Evolutionary conservation across 1,140 invertebrate species (phyloP), one percentile per base, ranked within the genome.

Genomic region (Drosophila tsacasi): DNA sequence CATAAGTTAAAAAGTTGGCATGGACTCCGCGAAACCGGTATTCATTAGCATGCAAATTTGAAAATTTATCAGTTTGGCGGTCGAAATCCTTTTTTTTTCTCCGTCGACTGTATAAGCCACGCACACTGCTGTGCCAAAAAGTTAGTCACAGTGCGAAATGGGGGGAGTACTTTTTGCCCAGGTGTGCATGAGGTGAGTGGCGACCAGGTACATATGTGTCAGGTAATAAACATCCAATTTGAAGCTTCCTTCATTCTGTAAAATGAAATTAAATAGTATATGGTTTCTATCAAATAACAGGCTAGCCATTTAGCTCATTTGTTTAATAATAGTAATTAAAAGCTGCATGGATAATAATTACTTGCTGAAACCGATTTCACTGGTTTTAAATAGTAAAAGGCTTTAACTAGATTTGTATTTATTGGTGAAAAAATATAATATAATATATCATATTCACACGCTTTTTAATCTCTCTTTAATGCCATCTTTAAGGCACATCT

Each of bases 11-110:
- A 75, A 73, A 68, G 64, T 76, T 62, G 47, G 39, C 46, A 47
- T 32, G 62, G 15, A 15, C 35, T 61, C 21, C 27, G 58, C 49
- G 44, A n/a, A 12, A 46, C 61, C 61, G 62, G 61, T 71, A 82
- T 85, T 83, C 76, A 83, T 83, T 83, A 85, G 79, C 76, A 85
- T 83, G 83, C 75, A 76, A 87, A 83, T 85, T 87, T 83, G 59
- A 76, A 85, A 85, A 87, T 79, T 87, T 79, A 87, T 83, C 69
- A 75, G 65, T 71, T 47, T 72, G 64, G 58, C 67, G 46, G 61
- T 57, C 39, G 69, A 67, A 67, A 67, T 54, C 47, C 63, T 67
- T 68, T 71, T 69, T 69, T 71, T 66, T 37, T 23, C 23, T 66
- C 8, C 32, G 23, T 63, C 64, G 59, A 46, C 59, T 39, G 12